Conservation (phyloP, 35 echinoderm and acorn worm species). For the Heliocidaris tuberculata region DNA sequence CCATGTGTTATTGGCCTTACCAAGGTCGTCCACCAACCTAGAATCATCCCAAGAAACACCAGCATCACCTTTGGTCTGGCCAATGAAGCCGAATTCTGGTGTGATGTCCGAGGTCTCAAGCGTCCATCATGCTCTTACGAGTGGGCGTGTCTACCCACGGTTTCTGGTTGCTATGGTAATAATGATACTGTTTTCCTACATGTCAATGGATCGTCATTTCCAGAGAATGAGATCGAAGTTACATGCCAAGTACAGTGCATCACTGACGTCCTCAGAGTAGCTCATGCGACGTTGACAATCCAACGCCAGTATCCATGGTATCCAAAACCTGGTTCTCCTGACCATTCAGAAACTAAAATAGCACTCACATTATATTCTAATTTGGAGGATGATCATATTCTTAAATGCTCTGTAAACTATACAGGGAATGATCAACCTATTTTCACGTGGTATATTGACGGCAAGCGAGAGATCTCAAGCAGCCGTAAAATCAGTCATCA, state of each 20-base stretch:
- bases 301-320: neutral
- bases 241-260: neutral
- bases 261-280: neutral
- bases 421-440: too few relatives aligned
- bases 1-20: neutral
- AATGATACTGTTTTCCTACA: neutral
- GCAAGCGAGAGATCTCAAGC: neutral
- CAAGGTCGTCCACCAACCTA: neutral
- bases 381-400: too few relatives aligned
- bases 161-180: neutral
- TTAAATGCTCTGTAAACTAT: too few relatives aligned
- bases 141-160: neutral
- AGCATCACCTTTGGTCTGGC: neutral
- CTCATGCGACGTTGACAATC: neutral
- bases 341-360: neutral
- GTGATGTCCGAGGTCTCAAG: neutral
- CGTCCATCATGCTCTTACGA: neutral
- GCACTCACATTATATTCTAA: neutral
- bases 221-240: neutral
- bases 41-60: neutral
- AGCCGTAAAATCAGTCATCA: neutral
- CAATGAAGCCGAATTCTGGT: neutral
- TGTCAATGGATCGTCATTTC: neutral
- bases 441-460: too few relatives aligned
- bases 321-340: neutral